These are phyloP conservation scores for Apeira syringaria DNA, from an alignment of 2,888 invertebrate genomes.

Conservation along the genomic window DNA sequence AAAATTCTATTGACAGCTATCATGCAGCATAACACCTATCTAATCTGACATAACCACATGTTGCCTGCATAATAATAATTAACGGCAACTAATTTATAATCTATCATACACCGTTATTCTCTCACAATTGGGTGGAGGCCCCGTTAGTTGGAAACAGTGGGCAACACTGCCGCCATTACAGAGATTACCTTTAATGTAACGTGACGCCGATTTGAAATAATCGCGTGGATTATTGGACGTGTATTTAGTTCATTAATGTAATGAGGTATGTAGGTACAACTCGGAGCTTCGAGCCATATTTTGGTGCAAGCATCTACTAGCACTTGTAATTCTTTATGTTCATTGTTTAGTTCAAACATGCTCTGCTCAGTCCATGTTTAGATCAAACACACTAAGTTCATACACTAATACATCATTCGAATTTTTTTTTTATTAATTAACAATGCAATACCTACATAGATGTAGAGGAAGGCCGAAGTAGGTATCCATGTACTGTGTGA, in stretches of 20 bases:
- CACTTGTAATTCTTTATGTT: no score
- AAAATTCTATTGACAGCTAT: background rate
- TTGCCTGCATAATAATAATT: conserved; percentile 15
- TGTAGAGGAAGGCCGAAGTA: no score
- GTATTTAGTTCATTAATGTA: conserved; percentile 59
- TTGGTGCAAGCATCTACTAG: no score
- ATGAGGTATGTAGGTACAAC: conserved; percentile 45
- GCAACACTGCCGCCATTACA: conserved; percentile 64
- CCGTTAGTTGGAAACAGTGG: conserved; percentile 58
- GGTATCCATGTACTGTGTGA: no score
- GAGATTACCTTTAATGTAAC: conserved; percentile 79
- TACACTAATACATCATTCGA: no score
- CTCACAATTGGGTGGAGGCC: conserved; percentile 45
- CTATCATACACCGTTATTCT: conserved; percentile 40
- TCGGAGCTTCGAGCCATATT: background rate
- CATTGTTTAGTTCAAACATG: no score
- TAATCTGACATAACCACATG: background rate
- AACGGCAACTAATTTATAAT: conserved; percentile 32
- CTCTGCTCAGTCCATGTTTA: no score
- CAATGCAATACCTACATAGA: no score
- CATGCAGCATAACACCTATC: background rate
- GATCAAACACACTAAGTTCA: no score
- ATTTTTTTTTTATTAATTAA: no score
- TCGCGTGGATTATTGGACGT: conserved; percentile 65
- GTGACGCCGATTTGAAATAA: conserved; percentile 80